phyloP scores from a whole-genome alignment of 2,113 vertebrate species.

The Recurvirostra avosetta region DNA sequence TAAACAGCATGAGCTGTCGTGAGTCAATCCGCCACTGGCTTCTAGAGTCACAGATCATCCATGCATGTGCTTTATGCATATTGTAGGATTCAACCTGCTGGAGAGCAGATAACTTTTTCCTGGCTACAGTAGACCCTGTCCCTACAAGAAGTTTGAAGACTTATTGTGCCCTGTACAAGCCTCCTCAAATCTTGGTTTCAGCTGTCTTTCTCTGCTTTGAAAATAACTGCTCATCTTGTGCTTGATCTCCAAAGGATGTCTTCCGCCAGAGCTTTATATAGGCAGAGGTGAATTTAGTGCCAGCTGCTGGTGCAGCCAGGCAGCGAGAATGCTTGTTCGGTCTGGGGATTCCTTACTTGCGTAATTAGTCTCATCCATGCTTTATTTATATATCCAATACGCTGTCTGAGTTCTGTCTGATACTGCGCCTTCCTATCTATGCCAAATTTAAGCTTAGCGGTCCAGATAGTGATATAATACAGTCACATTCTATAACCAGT shows the following conservation, averaged over 20 bases:
- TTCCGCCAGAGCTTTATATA: not conserved
- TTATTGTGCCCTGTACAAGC: too few relatives aligned
- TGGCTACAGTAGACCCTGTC: not conserved
- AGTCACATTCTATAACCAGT: not conserved
- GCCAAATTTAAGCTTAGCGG: not conserved
- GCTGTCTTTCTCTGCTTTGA: not conserved
- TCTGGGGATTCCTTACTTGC: not conserved
- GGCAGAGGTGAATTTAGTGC: not conserved
- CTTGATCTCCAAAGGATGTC: not conserved
- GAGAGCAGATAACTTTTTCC: not conserved
- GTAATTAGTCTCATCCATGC: not conserved
- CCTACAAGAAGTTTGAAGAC: not conserved
- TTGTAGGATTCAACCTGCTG: not conserved
- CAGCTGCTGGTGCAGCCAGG: not conserved
- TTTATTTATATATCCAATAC: not conserved
- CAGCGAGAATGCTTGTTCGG: not conserved
- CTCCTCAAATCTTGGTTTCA: not conserved
- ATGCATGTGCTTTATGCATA: fast-evolving
- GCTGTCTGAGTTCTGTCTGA: not conserved
- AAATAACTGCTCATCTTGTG: fast-evolving
- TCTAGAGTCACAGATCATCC: not conserved
- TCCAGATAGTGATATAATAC: not conserved
- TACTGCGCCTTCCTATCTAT: not conserved
- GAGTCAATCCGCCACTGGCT: fast-evolving
- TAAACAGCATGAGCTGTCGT: fast-evolving